These are phyloP conservation scores for Ginglymostoma cirratum DNA, from an alignment of 2,113 vertebrate species.

Conservation along the genomic window DNA sequence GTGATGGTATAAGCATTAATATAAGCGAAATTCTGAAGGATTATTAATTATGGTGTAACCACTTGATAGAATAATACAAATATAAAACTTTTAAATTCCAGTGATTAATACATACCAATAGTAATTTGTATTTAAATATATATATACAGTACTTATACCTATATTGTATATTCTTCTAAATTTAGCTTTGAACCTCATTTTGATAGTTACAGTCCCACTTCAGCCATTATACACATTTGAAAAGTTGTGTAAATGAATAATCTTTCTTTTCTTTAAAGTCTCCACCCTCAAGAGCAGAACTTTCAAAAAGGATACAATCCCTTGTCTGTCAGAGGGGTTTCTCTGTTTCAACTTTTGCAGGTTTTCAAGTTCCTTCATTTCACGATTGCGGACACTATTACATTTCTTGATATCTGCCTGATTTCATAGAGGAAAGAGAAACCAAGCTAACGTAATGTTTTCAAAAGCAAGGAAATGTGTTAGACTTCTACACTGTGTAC, in stretches of 20 bases:
- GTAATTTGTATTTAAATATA: too few species aligned
- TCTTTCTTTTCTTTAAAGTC: not conserved
- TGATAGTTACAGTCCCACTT: too few species aligned
- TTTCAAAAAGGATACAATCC: slow-evolving; percentile 64
- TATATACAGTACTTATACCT: too few species aligned
- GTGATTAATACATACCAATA: too few species aligned
- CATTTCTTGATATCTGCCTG: slow-evolving; percentile 72
- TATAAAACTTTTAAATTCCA: not conserved
- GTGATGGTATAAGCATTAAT: not conserved
- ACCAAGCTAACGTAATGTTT: not conserved
- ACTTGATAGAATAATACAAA: not conserved
- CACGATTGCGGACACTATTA: slow-evolving; percentile 55
- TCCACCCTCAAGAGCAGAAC: fast-evolving
- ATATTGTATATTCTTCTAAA: too few species aligned
- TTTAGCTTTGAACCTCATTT: too few species aligned
- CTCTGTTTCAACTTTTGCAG: slow-evolving; percentile 62
- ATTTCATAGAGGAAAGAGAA: not conserved
- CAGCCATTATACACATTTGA: too few species aligned
- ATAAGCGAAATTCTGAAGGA: not conserved
- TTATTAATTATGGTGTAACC: not conserved
- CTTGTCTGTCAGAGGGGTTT: slow-evolving; percentile 61
- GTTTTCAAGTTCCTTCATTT: slow-evolving; percentile 69
- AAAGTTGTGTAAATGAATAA: not conserved
- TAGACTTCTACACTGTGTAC: not conserved
- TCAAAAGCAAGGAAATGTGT: not conserved